A percentile compares a stretch with the other conserved stretches of the same genome.
Conservation (phyloP, 1,140 invertebrate species). For the Zaprionus kolodkinae region DNA sequence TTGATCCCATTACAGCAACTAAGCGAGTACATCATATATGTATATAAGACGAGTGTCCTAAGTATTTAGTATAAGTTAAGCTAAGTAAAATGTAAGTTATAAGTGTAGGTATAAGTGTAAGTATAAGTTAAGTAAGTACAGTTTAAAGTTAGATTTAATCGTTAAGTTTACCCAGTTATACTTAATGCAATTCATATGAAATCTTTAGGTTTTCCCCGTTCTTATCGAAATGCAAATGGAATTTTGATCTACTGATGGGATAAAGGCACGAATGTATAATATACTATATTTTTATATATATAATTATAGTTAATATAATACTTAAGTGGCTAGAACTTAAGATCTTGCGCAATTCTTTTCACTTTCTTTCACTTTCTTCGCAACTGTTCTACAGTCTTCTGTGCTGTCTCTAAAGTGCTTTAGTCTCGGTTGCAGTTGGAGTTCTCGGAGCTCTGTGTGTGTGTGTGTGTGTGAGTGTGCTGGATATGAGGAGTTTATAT, state of each 20-base stretch:
- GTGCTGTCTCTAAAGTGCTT: slow-evolving; percentile 8
- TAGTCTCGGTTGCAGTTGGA: slow-evolving; percentile 1
- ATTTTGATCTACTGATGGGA: slow-evolving; percentile 34
- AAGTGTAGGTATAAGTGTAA: slow-evolving; percentile 18
- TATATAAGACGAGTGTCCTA: slow-evolving; percentile 34
- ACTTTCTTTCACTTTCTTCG: neutral
- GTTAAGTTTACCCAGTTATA: neutral
- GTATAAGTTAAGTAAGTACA: slow-evolving; percentile 3
- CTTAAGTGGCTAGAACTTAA: neutral
- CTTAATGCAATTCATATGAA: slow-evolving; percentile 15
- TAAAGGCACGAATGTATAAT: slow-evolving; percentile 56
- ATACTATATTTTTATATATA: slow-evolving; percentile 1
- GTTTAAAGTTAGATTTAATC: neutral
- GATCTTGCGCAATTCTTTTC: neutral
- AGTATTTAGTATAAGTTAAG: slow-evolving; percentile 12
- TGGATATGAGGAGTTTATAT: slow-evolving; percentile 47
- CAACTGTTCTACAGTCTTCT: slow-evolving; percentile 8
- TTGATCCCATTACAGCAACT: slow-evolving; percentile 68
- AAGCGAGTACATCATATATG: slow-evolving; percentile 24
- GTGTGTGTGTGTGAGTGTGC: neutral
- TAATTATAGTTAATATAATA: slow-evolving; percentile 1
- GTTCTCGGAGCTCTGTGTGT: slow-evolving; percentile 1
- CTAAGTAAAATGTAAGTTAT: too few species aligned
- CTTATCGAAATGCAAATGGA: slow-evolving; percentile 8
- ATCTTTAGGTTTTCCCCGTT: slow-evolving; percentile 16